Percentiles rank a stretch among this genome's conserved stretches.
Conservation (phyloP, 2,888 invertebrate species). For the Apodemia mormo region DNA sequence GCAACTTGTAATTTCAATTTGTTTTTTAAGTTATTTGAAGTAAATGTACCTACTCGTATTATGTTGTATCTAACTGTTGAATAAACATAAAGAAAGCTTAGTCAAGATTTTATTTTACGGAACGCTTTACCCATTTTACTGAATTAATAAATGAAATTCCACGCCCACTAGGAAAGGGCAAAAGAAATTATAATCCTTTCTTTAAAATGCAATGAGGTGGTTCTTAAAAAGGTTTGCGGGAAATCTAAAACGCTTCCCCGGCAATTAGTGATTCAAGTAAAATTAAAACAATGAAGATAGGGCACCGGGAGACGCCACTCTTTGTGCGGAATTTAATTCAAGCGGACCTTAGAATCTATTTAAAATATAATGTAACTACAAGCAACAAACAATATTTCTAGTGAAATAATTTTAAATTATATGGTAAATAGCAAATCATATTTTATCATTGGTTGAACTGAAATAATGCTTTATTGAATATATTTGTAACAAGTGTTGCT, state of each 20-base stretch:
- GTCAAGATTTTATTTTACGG: constrained; percentile 6
- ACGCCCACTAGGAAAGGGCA: constrained; percentile 56
- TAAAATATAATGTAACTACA: constrained; percentile 14
- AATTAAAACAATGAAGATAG: constrained; percentile 75
- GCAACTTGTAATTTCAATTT: too few relatives aligned
- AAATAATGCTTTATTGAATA: too few relatives aligned
- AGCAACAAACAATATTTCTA: background rate
- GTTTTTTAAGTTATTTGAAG: too few relatives aligned
- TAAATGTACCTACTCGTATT: too few relatives aligned
- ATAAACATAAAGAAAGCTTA: constrained; percentile 15
- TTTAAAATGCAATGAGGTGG: constrained; percentile 81
- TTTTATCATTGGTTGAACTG: too few relatives aligned
- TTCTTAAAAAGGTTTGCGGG: constrained; percentile 77
- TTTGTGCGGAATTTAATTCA: constrained; percentile 42
- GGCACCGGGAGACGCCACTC: constrained; percentile 47
- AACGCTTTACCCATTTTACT: constrained; percentile 52
- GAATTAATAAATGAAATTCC: constrained; percentile 69
- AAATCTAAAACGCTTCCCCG: constrained; percentile 73
- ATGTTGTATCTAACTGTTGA: background rate
- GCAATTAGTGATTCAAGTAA: constrained; percentile 76
- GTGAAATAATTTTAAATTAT: background rate
- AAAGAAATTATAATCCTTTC: constrained; percentile 80
- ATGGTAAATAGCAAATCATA: background rate
- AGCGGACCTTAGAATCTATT: constrained; percentile 45
- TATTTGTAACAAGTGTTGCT: too few relatives aligned